Evolutionary conservation across 2,113 vertebrate species (phyloP), one percentile per base, ranked within the genome.

Genomic region (Myrmophylax atrothorax): DNA sequence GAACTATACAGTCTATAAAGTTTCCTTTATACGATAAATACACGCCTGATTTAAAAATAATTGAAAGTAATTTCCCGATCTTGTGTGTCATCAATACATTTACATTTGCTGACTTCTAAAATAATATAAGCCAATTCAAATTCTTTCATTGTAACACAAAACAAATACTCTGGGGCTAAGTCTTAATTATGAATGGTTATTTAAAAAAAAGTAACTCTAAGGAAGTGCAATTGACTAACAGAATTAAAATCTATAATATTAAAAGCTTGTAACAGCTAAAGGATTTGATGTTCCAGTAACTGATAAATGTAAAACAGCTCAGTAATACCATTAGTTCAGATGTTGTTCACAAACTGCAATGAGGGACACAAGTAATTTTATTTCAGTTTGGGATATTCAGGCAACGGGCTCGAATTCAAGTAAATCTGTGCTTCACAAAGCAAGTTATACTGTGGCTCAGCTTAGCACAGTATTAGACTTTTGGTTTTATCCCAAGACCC

Each of bases 11-110:
- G 25, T 18, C 83, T 78, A 64, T 86, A 86, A 94, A 88, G 56
- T 68, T 94, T 49, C 88, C 72, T 49, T 93, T 92, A 64, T 37
- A 53, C n/a, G 58, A 75, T 37, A 79, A 81, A 67, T 56, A 68
- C 1, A 3, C 31, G 24, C 53, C 53, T 0, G 0, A 87, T 28
- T 86, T 46, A 42, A 64, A 90, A 86, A 75, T 62, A 84, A 94
- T 16, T 7, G 1, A 56, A 89, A 87, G 64, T n/a, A 0, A 0
- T 47, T 88, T 76, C 81, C 46, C 2, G 1, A 55, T 59, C 29
- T 84, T 47, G 19, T 12, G 23, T 15, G 40, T n/a, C 37, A 46
- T 37, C 37, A 37, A 24, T 7, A 37, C 9, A 64, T 25, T 68
- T 86, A 91, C 64, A 77, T n/a, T 15, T 0, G 0, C 18, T 37